Conservation (phyloP, 2,113 vertebrate species). For the Barbus barbus region DNA sequence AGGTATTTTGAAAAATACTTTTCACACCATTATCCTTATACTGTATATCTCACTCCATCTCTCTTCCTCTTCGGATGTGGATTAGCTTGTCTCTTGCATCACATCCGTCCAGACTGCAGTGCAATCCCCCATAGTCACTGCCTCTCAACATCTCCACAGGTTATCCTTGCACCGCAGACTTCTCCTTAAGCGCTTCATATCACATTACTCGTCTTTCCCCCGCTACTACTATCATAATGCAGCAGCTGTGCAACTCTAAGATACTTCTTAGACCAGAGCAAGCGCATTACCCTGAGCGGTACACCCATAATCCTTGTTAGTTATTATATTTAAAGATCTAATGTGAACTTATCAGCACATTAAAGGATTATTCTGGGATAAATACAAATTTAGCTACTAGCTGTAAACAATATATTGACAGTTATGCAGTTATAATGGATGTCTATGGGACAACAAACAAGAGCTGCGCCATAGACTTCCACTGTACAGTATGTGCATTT, state of each 20-base stretch:
- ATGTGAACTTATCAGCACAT: neutral
- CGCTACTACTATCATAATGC: neutral
- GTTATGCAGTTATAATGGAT: neutral
- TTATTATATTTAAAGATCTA: slow-evolving; percentile 8
- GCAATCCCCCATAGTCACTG: neutral
- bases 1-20: neutral
- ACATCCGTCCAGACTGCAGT: slow-evolving; percentile 1
- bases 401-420: neutral
- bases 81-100: neutral
- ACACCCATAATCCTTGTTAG: neutral
- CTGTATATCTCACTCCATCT: slow-evolving; percentile 38
- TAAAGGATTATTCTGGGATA: slow-evolving; percentile 1
- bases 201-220: neutral
- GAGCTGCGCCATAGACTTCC: neutral
- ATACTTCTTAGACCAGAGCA: slow-evolving; percentile 5
- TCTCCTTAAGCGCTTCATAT: neutral
- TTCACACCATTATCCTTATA: neutral
- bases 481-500: neutral
- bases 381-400: slow-evolving; percentile 1
- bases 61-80: slow-evolving; percentile 16
- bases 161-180: neutral
- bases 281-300: neutral
- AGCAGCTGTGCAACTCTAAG: slow-evolving; percentile 5
- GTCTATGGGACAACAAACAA: neutral
- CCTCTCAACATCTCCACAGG: slow-evolving; percentile 4